Evolutionary conservation across 2,113 vertebrate species (phyloP).

Genomic region (Anser cygnoides): DNA sequence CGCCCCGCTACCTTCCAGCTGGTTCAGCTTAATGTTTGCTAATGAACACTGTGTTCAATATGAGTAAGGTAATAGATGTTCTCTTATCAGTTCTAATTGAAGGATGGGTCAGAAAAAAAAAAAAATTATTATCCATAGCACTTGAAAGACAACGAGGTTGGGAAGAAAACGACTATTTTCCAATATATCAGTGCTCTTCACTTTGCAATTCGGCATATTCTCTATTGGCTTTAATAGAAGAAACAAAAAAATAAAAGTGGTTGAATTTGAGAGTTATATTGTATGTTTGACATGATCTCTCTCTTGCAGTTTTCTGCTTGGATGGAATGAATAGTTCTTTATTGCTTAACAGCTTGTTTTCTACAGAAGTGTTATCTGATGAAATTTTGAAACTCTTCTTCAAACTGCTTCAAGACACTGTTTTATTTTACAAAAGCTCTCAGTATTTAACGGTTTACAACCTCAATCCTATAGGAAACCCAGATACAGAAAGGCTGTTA

Average conservation of each 20-base stretch:
- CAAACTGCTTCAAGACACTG: background rate
- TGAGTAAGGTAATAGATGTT: background rate
- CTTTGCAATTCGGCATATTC: background rate
- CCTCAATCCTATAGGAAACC: background rate
- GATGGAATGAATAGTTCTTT: background rate
- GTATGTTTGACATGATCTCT: background rate
- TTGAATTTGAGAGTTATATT: slow-evolving; percentile 5
- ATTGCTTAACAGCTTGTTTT: background rate
- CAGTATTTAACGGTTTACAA: background rate
- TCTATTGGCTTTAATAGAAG: background rate
- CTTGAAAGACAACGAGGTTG: background rate
- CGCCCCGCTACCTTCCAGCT: no score
- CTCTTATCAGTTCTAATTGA: background rate
- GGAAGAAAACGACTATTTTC: background rate
- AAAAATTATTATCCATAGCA: background rate
- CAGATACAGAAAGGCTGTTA: background rate
- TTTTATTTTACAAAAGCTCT: background rate
- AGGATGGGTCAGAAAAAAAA: background rate
- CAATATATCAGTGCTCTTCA: background rate
- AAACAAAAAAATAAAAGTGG: background rate
- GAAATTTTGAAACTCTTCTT: slow-evolving; percentile 1
- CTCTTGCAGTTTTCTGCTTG: background rate
- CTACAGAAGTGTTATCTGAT: background rate
- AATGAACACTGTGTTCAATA: background rate
- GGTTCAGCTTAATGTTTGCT: no score